Base-by-base conservation (phyloP, 2,888 invertebrate genomes). In the Caenorhabditis sp. region DNA sequence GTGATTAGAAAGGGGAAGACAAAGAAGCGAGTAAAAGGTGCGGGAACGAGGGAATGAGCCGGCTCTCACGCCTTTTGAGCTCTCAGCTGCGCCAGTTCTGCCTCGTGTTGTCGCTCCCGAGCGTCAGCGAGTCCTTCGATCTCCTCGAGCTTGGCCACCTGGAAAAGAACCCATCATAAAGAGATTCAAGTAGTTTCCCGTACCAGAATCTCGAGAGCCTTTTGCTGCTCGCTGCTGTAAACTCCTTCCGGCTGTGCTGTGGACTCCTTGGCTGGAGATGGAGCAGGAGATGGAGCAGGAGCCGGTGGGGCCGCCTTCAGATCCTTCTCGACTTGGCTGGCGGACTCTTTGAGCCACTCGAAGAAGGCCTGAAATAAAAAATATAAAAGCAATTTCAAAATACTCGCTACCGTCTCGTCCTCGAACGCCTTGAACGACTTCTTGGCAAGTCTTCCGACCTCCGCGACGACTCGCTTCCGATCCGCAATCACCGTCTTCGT, bases 271-370 rank as follows among this genome's bases (percentile, higher is more conserved):
- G n/a, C n/a, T n/a, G n/a, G n/a, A n/a, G n/a, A n/a, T n/a, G n/a
- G n/a, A 15, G 11, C 46, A 1, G 37, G 50, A 22, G 20, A 8
- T 11, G 58, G 30, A 20, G 58, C 32, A 20, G 58, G 13, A 45
- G 59, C 46, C 7, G 35, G 13, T 3, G 30, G 20, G 35, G 30
- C 17, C n/a, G 6, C 4, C 9, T 13, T 35, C 35, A 55, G 48
- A 5, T 62, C 30, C 32, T 62, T 72, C 20, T 62, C 8, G 26
- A 63, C 56, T 8, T 32, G 32, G n/a, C n/a, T 45, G 2, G 62
- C 45, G 5, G 68, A 20, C 8, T 76, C 59, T 5, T 30, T 22
- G 17, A 76, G 24, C 59, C 59, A 76, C 7, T 58, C 45, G 27
- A 41, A 35, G 48, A 39, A 71, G 1, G 56, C 68, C 74, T 74